These are phyloP conservation scores for Orius insidiosus DNA, from an alignment of 1,140 invertebrate genomes.

Conservation along the genomic window DNA sequence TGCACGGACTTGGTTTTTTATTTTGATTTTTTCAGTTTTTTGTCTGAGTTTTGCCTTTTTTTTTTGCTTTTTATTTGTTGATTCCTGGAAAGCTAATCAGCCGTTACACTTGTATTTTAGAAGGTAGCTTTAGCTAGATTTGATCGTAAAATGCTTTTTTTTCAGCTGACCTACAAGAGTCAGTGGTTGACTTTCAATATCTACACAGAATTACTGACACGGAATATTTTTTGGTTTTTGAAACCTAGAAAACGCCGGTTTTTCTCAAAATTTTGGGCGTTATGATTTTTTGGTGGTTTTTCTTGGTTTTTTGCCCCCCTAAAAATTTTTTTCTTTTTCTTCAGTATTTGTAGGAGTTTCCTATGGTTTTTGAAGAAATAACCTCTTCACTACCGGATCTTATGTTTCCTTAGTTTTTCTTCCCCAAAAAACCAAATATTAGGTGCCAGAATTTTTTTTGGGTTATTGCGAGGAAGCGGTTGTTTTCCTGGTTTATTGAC, in stretches of 20 bases:
- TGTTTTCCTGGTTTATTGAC: no score
- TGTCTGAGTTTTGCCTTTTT: slow-evolving; percentile 12
- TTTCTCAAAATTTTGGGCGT: not conserved
- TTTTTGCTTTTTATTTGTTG: slow-evolving; percentile 7
- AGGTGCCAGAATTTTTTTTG: no score
- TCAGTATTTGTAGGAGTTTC: not conserved
- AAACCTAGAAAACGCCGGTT: not conserved
- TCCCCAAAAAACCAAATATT: no score
- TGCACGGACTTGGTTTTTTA: slow-evolving; percentile 20
- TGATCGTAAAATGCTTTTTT: no score
- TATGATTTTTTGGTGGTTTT: slow-evolving; percentile 1
- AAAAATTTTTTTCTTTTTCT: slow-evolving; percentile 7
- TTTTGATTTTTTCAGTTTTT: slow-evolving; percentile 13
- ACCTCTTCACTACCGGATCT: not conserved
- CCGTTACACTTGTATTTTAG: no score
- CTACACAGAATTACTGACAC: no score
- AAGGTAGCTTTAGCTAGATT: no score
- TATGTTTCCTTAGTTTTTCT: no score
- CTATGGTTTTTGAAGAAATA: not conserved
- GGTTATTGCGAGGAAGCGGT: no score
- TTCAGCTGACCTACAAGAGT: no score
- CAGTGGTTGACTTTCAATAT: no score
- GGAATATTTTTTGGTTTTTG: no score
- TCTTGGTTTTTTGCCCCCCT: not conserved
- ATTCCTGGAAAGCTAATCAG: slow-evolving; percentile 4